phyloP scores from a whole-genome alignment of 53 echinoderm and acorn worm genomes.

The Antedon mediterranea region DNA sequence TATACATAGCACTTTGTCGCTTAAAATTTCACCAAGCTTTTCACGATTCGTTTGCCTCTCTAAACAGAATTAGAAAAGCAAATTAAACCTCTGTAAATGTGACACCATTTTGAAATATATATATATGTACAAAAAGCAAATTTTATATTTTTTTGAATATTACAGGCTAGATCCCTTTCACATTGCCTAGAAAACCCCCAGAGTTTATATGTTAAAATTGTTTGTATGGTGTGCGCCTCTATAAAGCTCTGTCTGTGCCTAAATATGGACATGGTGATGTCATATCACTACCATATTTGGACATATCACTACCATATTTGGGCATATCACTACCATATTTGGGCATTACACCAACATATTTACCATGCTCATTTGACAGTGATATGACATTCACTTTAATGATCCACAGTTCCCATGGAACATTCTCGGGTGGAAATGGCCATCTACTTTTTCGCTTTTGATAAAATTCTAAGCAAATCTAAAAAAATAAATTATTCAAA shows the following conservation, averaged over 20 bases:
- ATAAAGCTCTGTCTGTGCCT: no score
- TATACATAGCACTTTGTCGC: constrained; percentile 80
- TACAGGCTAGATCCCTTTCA: no score
- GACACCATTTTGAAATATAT: no score
- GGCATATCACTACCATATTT: neutral
- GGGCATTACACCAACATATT: neutral
- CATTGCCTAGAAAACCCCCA: no score
- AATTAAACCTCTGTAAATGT: no score
- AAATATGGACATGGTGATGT: no score
- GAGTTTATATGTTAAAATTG: no score
- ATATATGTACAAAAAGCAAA: no score
- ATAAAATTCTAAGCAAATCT: constrained; percentile 93
- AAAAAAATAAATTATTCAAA: neutral
- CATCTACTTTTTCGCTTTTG: constrained; percentile 87
- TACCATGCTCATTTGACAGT: constrained; percentile 87
- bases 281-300: no score
- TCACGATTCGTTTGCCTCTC: constrained; percentile 87
- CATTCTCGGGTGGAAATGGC: constrained; percentile 92
- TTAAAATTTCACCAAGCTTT: constrained; percentile 81
- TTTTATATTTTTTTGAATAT: no score
- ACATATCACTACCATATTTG: no score
- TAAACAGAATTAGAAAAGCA: constrained; percentile 17
- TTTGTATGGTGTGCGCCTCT: no score
- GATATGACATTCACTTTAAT: constrained; percentile 64
- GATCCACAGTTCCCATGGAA: constrained; percentile 92